A percentile compares a stretch with the other conserved stretches of the same genome.
phyloP scores from a whole-genome alignment of 35 echinoderm and acorn worm species.

The Apostichopus japonicus region DNA sequence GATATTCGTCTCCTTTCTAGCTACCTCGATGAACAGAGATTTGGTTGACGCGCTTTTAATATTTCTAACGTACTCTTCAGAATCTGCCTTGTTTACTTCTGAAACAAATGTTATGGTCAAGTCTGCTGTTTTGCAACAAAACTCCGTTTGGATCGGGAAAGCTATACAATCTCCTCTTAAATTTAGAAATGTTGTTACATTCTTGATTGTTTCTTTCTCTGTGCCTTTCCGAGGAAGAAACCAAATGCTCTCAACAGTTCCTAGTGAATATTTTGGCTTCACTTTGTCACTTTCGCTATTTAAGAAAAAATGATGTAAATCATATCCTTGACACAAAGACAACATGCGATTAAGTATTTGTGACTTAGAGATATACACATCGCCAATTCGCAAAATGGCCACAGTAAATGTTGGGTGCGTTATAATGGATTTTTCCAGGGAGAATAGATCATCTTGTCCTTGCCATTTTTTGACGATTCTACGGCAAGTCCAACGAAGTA shows the following conservation, averaged over 20 bases:
- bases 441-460: neutral
- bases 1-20: neutral
- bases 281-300: neutral
- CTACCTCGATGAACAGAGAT: neutral
- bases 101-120: slow-evolving; percentile 8
- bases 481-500: slow-evolving; percentile 18
- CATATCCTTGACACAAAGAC: neutral
- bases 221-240: neutral
- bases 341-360: slow-evolving; percentile 6
- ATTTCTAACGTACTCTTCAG: neutral
- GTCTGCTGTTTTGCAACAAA: slow-evolving; percentile 13
- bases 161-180: slow-evolving; percentile 30
- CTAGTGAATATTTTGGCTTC: neutral
- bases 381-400: slow-evolving; percentile 11
- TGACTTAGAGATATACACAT: slow-evolving; percentile 36
- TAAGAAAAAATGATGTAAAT: neutral
- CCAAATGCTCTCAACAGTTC: slow-evolving; percentile 11
- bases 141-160: neutral
- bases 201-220: slow-evolving; percentile 19
- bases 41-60: neutral
- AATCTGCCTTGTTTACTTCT: neutral
- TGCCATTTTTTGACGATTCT: slow-evolving; percentile 38
- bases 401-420: slow-evolving; percentile 12
- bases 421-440: neutral
- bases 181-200: slow-evolving; percentile 26